Evolutionary conservation across 1,140 invertebrate species (phyloP).

Genomic region (Drosophila seguyi): DNA sequence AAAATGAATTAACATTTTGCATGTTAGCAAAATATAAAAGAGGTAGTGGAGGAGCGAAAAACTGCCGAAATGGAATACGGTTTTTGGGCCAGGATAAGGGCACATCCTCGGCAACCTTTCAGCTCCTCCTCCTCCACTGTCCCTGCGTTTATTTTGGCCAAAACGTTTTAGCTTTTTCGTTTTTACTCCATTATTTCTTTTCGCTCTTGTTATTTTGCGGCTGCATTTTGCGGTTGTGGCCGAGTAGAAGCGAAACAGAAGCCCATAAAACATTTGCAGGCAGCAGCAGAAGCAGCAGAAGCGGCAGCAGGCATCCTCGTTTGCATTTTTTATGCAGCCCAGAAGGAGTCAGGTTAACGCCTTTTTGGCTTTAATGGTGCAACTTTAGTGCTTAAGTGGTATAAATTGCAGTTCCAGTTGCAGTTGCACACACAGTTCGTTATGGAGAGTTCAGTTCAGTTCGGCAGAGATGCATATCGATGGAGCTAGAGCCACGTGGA

Average conservation of each 20-base stretch:
- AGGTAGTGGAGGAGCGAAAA: slow-evolving; percentile 11
- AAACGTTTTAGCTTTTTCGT: slow-evolving; percentile 55
- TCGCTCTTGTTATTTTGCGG: slow-evolving; percentile 22
- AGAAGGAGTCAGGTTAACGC: slow-evolving; percentile 64
- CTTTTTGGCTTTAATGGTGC: slow-evolving; percentile 76
- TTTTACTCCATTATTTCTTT: slow-evolving; percentile 24
- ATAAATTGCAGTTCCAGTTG: slow-evolving; percentile 63
- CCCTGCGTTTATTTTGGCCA: slow-evolving; percentile 39
- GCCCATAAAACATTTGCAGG: slow-evolving; percentile 71
- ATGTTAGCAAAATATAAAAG: slow-evolving; percentile 58
- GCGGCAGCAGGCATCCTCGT: slow-evolving; percentile 57
- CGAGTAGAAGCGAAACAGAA: slow-evolving; percentile 35
- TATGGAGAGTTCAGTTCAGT: slow-evolving; percentile 30
- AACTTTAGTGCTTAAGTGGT: slow-evolving; percentile 81
- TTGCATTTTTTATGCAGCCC: slow-evolving; percentile 48
- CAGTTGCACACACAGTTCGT: slow-evolving; percentile 33
- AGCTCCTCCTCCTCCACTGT: not conserved
- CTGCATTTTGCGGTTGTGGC: slow-evolving; percentile 32
- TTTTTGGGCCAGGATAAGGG: slow-evolving; percentile 36
- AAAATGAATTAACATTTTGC: slow-evolving; percentile 83
- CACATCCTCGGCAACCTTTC: slow-evolving; percentile 24
- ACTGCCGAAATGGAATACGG: slow-evolving; percentile 19
- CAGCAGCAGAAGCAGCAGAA: no score
- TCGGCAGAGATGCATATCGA: slow-evolving; percentile 65
- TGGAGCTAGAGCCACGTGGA: slow-evolving; percentile 24